Evolutionary conservation across 2,888 invertebrate species (phyloP).

Genomic region (Margaritifera margaritifera): DNA sequence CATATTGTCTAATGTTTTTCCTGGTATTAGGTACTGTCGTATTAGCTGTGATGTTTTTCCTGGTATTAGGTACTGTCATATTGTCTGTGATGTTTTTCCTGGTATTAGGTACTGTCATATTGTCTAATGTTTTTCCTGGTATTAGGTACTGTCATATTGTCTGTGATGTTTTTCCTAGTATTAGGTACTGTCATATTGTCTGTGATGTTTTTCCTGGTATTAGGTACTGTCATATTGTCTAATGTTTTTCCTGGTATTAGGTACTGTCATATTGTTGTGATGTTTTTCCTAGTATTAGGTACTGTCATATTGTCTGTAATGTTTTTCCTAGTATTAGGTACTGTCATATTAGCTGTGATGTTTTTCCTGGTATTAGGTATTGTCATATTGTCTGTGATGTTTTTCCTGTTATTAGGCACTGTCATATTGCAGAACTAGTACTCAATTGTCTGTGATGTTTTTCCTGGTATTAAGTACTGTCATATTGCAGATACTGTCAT

Average conservation of each 20-base stretch:
- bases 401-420: neutral
- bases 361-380: neutral
- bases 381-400: neutral
- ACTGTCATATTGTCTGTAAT: neutral
- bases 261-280: neutral
- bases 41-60: neutral
- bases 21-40: neutral
- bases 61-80: neutral
- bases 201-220: neutral
- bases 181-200: neutral
- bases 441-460: neutral
- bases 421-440: neutral
- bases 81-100: neutral
- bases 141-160: neutral
- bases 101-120: neutral
- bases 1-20: neutral
- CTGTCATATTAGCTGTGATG: neutral
- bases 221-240: neutral
- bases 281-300: neutral
- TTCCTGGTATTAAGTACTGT: neutral
- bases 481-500: neutral
- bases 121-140: neutral
- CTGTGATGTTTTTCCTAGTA: neutral
- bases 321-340: neutral
- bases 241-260: neutral